Base-by-base conservation (phyloP, 2,113 vertebrate species). In the Anolis sagrei region DNA sequence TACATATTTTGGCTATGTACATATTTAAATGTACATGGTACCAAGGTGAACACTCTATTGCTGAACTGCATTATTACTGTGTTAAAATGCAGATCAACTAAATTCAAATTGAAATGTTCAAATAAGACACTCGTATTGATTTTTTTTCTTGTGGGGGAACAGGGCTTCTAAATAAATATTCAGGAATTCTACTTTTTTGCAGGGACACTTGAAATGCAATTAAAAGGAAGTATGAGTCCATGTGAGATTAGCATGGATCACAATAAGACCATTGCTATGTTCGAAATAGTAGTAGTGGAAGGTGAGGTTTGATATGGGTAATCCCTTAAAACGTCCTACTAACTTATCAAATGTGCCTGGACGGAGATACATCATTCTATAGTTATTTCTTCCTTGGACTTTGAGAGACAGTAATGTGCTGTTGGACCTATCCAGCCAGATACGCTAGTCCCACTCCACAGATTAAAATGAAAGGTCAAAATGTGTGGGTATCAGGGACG, bases 341-440 rank as follows among this genome's bases (percentile, higher is more conserved):
- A 19, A 25, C 48, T 23, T 39, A 13, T 69, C 75, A 54, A 36
- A 18, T 27, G 49, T 27, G 14, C 29, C 7, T 49, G 51, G n/a
- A 14, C 3, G 9, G 4, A 3, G 6, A 79, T 48, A 79, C 39
- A n/a, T 49, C 5, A 2, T 76, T 76, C 76, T 85, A 39, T 27
- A 70, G 66, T 25, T 14, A 79, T 36, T 85, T n/a, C 58, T 75
- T 23, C 13, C 62, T 73, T 29, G 25, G 29, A 39, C 49, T 72
- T 34, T 34, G 66, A 87, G 83, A 88, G 69, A 27, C 36, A 86
- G n/a, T 86, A 87, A 93, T 76, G 68, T 89, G 75, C 81, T 87
- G 2, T 81, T 87, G 72, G 73, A 54, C 54, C 86, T 44, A 75
- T 81, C 88, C 87, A 92, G 61, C 1, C n/a, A 11, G 75, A 82